phyloP scores from a whole-genome alignment of 2,888 invertebrate genomes.

The Drosophila helvetica region DNA sequence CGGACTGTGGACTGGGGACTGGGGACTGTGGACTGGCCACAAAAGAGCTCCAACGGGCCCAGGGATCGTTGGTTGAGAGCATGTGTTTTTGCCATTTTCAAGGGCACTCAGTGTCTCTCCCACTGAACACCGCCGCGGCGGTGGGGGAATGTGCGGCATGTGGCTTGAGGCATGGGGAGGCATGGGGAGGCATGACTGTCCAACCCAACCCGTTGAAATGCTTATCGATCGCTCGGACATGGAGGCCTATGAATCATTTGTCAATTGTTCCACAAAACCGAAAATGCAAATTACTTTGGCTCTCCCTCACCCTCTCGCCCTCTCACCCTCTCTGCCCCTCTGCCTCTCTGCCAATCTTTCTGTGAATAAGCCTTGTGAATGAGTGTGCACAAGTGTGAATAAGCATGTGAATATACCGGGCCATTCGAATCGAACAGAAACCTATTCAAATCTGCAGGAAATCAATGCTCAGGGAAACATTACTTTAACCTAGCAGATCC shows the following conservation, averaged over 20 bases:
- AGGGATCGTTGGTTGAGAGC: constrained; percentile 44
- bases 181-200: constrained; percentile 21
- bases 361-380: constrained; percentile 19
- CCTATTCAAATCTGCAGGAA: too few relatives aligned
- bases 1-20: constrained; percentile 26
- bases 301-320: neutral
- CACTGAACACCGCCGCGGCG: neutral
- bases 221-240: constrained; percentile 54
- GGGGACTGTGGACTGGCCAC: constrained; percentile 34
- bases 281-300: constrained; percentile 35
- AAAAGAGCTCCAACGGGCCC: constrained; percentile 23
- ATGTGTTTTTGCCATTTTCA: constrained; percentile 73
- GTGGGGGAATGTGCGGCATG: neutral
- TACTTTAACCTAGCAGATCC: neutral
- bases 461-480: neutral
- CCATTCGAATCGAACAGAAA: neutral
- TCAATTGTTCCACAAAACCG: constrained; percentile 31
- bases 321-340: neutral
- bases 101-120: constrained; percentile 55
- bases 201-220: constrained; percentile 47
- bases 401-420: neutral
- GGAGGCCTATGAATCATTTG: constrained; percentile 63
- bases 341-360: neutral
- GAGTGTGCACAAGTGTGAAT: constrained; percentile 7
- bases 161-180: neutral